Evolutionary conservation across 2,797 vertebrate genomes (phyloP), one percentile per base, ranked within the genome.

Genomic region (Chelidonichthys spinosus): DNA sequence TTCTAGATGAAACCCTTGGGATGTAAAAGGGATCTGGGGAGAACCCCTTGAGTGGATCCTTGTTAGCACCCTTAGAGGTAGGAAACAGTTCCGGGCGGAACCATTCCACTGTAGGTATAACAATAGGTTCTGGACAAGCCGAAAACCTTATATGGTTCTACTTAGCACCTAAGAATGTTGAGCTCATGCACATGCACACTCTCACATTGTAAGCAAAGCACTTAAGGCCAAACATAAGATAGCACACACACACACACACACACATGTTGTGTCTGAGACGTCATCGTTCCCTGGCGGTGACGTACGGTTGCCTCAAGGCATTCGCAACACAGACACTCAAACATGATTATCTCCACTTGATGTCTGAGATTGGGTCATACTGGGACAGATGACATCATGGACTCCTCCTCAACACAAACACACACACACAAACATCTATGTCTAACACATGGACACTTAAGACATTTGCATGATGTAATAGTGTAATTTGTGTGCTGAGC

Each of bases 291-390:
- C 47, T 40, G 18, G 4, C 4, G 58, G 68, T 72, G 69, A 73
- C 44, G 43, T 67, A 36, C 72, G 52, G 61, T 40, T 25, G 87
- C 86, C 84, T 76, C 2, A 7, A 70, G 87, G 81, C 79, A 39
- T 67, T 82, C 15, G 3, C 52, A 56, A 52, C 50, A 47, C 81
- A 88, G 77, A 85, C 76, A 25, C 72, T 80, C 63, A 69, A 80
- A 89, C 75, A 68, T 79, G 77, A 90, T 92, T 92, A 90, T 81
- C 72, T 80, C 36, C 79, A 60, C 88, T 83, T 76, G 82, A 75
- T 84, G 75, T 87, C 72, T 78, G 63, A 61, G 73, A 84, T 65
- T 78, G 77, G 85, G 77, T 85, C 83, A 72, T 61, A 78, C 67
- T 40, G 64, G 74, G 50, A 72, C 11, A n/a, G 58, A 69, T 90